A percentile compares a stretch with the other conserved stretches of the same genome.
Conservation (phyloP, 2,888 invertebrate species). For the Atherix ibis region DNA sequence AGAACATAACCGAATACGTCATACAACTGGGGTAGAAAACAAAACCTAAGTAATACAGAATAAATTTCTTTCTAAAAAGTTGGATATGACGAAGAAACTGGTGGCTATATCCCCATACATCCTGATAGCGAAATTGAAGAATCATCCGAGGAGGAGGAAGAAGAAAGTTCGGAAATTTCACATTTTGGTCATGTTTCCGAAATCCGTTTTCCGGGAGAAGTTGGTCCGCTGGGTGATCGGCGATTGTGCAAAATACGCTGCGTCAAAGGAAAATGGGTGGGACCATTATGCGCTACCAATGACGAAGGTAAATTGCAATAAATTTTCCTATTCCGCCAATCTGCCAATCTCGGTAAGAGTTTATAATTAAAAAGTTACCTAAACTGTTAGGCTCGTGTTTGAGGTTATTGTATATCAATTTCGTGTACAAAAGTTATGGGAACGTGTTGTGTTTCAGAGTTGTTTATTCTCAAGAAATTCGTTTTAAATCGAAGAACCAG, state of each 20-base stretch:
- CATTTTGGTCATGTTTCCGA: constrained; percentile 33
- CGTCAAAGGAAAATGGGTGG: constrained; percentile 71
- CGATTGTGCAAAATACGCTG: constrained; percentile 72
- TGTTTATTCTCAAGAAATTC: too few species aligned
- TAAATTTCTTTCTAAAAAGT: too few species aligned
- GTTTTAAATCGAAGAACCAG: too few species aligned
- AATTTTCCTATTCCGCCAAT: not conserved
- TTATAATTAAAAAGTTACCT: too few species aligned
- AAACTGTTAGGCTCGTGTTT: too few species aligned
- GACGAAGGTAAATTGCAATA: constrained; percentile 45
- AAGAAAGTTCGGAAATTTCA: constrained; percentile 27
- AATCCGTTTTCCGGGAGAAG: constrained; percentile 52
- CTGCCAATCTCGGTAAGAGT: too few species aligned
- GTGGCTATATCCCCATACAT: constrained; percentile 26
- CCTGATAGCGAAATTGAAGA: constrained; percentile 28
- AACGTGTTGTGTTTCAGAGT: not conserved
- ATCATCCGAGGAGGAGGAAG: constrained; percentile 29
- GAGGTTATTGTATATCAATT: too few species aligned
- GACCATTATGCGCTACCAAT: constrained; percentile 55
- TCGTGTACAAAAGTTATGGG: not conserved
- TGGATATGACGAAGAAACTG: constrained; percentile 24
- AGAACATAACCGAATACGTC: too few species aligned
- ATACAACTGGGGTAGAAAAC: too few species aligned
- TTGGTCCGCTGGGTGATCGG: constrained; percentile 55
- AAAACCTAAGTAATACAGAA: too few species aligned